These are phyloP conservation scores for Phymatocera aterrima DNA, from an alignment of 2,888 invertebrate species.

Conservation along the genomic window DNA sequence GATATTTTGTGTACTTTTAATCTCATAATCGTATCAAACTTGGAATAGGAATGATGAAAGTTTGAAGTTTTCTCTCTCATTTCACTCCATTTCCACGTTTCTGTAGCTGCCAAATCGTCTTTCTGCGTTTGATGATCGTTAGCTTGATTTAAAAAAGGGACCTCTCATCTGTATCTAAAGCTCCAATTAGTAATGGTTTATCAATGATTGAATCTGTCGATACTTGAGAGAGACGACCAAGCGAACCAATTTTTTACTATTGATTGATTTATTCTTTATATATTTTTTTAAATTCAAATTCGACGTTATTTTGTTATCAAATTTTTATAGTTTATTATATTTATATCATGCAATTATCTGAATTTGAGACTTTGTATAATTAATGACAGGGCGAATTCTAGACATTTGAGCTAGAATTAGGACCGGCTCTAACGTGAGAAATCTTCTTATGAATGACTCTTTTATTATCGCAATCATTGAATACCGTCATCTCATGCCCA, in stretches of 20 bases:
- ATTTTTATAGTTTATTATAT: conserved; percentile 39
- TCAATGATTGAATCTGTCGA: neutral
- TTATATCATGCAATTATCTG: neutral
- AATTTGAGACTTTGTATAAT: neutral
- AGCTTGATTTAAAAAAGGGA: neutral
- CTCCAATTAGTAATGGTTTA: neutral
- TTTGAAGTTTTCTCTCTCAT: neutral
- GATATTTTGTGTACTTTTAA: neutral
- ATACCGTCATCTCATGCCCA: neutral
- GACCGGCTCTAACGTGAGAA: neutral
- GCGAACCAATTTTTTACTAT: neutral
- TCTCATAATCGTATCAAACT: conserved; percentile 2
- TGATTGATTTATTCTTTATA: neutral
- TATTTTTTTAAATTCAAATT: neutral
- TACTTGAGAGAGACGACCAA: neutral
- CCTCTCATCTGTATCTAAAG: neutral
- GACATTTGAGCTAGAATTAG: neutral
- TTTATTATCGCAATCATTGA: neutral
- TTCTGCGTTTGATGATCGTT: neutral
- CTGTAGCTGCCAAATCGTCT: neutral
- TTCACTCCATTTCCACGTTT: neutral
- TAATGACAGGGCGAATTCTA: neutral
- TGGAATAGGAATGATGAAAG: neutral
- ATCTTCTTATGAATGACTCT: neutral
- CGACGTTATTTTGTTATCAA: conserved; percentile 27